A percentile compares a stretch with the other conserved stretches of the same genome.
phyloP scores from a whole-genome alignment of 2,113 vertebrate genomes.

The Desmodus rotundus region DNA sequence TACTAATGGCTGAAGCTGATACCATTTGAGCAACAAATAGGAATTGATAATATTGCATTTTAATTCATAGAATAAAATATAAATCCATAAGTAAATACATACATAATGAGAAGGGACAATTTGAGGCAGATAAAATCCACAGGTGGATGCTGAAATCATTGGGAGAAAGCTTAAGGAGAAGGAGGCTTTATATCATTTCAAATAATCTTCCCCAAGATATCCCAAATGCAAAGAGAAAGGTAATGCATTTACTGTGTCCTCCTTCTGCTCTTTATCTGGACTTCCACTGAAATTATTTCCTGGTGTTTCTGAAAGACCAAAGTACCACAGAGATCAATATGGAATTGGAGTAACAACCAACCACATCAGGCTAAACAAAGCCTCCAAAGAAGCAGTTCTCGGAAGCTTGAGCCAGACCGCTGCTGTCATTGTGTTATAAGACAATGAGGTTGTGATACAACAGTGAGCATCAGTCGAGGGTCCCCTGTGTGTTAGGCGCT shows the following conservation, averaged over 20 bases:
- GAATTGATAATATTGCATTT: background rate
- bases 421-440: background rate
- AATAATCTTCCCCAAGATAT: background rate
- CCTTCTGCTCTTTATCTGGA: background rate
- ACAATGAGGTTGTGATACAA: too few species aligned
- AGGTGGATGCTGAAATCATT: background rate
- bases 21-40: too few species aligned
- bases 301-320: background rate
- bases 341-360: background rate
- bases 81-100: background rate
- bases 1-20: too few species aligned
- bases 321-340: background rate
- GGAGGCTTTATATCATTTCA: background rate
- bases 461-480: too few species aligned
- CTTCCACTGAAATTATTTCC: background rate
- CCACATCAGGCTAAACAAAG: background rate
- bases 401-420: background rate
- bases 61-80: background rate
- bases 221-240: background rate
- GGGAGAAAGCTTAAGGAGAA: background rate
- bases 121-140: background rate
- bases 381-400: background rate
- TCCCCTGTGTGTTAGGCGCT: background rate
- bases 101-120: background rate
- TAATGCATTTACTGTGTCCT: background rate